phyloP scores from a whole-genome alignment of 2,113 vertebrate genomes.

The Notothenia coriiceps region DNA sequence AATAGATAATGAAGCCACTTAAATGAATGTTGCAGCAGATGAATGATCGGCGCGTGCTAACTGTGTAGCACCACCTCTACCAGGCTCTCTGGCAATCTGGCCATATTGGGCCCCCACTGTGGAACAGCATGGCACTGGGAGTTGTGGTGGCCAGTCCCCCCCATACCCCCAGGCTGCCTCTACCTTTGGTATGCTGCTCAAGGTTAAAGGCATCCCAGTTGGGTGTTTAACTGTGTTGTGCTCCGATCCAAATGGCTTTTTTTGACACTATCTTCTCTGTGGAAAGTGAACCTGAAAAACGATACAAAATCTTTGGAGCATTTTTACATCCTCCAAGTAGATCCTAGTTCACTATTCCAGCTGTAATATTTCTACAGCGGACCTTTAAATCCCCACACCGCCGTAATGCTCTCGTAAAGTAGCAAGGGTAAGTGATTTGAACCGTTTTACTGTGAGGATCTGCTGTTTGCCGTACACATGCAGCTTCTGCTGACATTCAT shows the following conservation, averaged over 20 bases:
- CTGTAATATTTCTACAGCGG: conserved; percentile 57
- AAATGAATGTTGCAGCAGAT: conserved; percentile 61
- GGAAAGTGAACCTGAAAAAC: conserved; percentile 23
- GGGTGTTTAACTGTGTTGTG: conserved; percentile 72
- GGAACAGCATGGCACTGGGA: conserved; percentile 77
- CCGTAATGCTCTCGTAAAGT: conserved; percentile 71
- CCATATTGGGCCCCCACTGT: conserved; percentile 74
- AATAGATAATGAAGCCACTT: conserved; percentile 60
- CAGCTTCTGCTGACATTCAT: conserved; percentile 82
- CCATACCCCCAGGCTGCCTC: conserved; percentile 75
- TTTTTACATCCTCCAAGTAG: conserved; percentile 42
- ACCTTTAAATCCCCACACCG: conserved; percentile 59
- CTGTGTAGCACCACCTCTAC: conserved; percentile 58
- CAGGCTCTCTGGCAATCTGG: conserved; percentile 75
- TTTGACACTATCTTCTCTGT: conserved; percentile 47
- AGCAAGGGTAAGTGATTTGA: conserved; percentile 76
- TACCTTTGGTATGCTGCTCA: conserved; percentile 81
- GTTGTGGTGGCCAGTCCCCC: conserved; percentile 68
- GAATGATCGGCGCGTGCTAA: conserved; percentile 55
- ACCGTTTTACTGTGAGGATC: conserved; percentile 74
- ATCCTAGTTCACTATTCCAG: conserved; percentile 27
- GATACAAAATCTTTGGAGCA: conserved; percentile 30
- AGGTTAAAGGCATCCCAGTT: conserved; percentile 83
- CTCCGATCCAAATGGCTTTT: conserved; percentile 41
- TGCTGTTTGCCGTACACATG: conserved; percentile 68